Conservation (phyloP, 2,888 invertebrate genomes). For the Vanessa cardui region DNA sequence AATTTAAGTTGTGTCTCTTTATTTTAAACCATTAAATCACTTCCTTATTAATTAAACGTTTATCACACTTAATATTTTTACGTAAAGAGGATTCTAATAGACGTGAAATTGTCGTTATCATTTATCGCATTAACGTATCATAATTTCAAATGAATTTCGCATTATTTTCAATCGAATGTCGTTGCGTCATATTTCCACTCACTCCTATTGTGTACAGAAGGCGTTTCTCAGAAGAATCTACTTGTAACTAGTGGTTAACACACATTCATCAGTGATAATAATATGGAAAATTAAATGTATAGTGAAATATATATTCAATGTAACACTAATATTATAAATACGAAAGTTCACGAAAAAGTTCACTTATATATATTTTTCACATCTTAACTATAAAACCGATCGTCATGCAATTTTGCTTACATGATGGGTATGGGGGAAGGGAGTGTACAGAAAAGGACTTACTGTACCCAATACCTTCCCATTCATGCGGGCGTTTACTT, state of each 20-base stretch:
- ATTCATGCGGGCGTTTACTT: not conserved
- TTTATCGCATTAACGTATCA: not conserved
- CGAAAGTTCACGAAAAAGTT: no score
- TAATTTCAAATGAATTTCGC: slow-evolving; percentile 25
- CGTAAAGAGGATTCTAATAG: not conserved
- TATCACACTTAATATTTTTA: not conserved
- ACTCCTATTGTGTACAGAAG: slow-evolving; percentile 10
- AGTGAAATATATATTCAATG: not conserved
- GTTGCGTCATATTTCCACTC: slow-evolving; percentile 27
- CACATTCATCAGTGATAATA: not conserved
- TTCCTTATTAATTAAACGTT: not conserved
- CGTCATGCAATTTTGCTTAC: no score
- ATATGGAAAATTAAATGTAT: not conserved
- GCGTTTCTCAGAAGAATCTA: slow-evolving; percentile 12
- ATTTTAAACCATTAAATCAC: not conserved
- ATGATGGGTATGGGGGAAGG: no score
- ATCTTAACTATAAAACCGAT: no score
- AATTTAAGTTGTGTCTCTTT: not conserved
- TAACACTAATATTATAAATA: not conserved
- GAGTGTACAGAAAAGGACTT: no score
- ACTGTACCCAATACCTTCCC: no score
- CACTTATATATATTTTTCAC: no score
- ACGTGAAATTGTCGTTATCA: not conserved
- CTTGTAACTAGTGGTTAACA: not conserved
- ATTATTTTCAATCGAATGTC: slow-evolving; percentile 30